phyloP scores from a whole-genome alignment of 2,888 invertebrate species.

The Spodoptera littoralis region DNA sequence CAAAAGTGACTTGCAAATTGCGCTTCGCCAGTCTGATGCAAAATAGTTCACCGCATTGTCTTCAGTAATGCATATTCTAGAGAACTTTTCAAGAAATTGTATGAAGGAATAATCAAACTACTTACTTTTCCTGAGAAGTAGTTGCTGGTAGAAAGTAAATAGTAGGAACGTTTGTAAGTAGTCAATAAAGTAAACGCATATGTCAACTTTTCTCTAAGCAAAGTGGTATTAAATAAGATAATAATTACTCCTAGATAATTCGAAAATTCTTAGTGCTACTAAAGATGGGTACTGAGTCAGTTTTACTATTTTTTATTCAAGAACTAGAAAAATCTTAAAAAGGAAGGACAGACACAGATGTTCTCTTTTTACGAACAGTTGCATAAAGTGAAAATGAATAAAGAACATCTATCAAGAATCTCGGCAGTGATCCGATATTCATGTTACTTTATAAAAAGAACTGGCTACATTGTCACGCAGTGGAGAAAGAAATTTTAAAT shows the following conservation, averaged over 20 bases:
- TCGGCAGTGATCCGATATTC: constrained; percentile 37
- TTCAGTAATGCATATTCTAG: constrained; percentile 58
- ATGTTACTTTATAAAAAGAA: constrained; percentile 30
- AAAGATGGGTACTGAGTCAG: too few relatives aligned
- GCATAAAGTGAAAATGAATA: constrained; percentile 46
- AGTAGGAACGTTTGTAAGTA: too few relatives aligned
- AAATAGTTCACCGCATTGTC: constrained; percentile 62
- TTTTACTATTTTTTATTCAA: too few relatives aligned
- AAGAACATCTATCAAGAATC: constrained; percentile 39
- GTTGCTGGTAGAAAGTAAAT: too few relatives aligned
- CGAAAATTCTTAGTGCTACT: too few relatives aligned
- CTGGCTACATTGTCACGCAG: constrained; percentile 18
- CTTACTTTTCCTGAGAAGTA: too few relatives aligned
- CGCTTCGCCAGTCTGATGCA: constrained; percentile 56
- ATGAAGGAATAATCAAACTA: too few relatives aligned
- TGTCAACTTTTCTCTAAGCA: too few relatives aligned
- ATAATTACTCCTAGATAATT: too few relatives aligned
- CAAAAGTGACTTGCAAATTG: constrained; percentile 58
- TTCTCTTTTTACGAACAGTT: constrained; percentile 10
- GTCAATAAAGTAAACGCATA: too few relatives aligned
- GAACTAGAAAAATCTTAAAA: background rate
- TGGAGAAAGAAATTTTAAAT: constrained; percentile 25
- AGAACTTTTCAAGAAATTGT: constrained; percentile 50
- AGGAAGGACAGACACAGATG: constrained; percentile 1
- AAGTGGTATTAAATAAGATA: too few relatives aligned